These are phyloP conservation scores for Bombus haemorrhoidalis DNA, from an alignment of 1,140 invertebrate species.

Conservation along the genomic window DNA sequence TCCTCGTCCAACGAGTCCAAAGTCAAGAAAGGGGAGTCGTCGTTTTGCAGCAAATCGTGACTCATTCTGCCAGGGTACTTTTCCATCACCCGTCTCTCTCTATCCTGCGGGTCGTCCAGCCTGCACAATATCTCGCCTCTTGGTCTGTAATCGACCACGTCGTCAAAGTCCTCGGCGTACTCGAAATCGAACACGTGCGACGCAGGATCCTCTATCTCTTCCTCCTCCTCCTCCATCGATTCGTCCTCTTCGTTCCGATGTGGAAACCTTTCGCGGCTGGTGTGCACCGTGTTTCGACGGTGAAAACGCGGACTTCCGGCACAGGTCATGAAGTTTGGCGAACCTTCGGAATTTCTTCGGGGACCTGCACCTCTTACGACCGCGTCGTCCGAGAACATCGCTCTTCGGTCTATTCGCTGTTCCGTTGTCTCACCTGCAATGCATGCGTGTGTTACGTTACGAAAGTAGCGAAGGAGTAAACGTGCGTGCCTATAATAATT, in stretches of 20 bases:
- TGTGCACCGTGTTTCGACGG: slow-evolving; percentile 35
- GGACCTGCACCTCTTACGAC: slow-evolving; percentile 50
- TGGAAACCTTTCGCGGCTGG: slow-evolving; percentile 70
- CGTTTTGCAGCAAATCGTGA: slow-evolving; percentile 61
- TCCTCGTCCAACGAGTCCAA: slow-evolving; percentile 78
- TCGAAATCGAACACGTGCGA: slow-evolving; percentile 78
- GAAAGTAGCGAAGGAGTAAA: background rate
- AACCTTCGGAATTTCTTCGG: slow-evolving; percentile 78
- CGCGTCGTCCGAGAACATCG: slow-evolving; percentile 65
- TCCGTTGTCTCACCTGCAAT: slow-evolving; percentile 52
- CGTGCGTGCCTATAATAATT: too few relatives aligned
- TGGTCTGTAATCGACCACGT: slow-evolving; percentile 80
- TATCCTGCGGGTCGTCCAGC: slow-evolving; percentile 65
- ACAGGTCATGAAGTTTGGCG: slow-evolving; percentile 79
- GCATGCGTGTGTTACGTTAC: background rate
- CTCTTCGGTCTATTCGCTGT: slow-evolving; percentile 57
- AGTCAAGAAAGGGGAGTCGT: slow-evolving; percentile 69
- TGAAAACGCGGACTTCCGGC: slow-evolving; percentile 76
- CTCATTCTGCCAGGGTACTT: slow-evolving; percentile 61
- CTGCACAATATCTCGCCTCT: slow-evolving; percentile 74
- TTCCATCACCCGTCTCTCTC: slow-evolving; percentile 64
- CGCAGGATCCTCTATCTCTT: slow-evolving; percentile 58
- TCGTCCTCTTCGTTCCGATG: slow-evolving; percentile 75
- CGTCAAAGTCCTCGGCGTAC: slow-evolving; percentile 79
- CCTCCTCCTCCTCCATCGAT: slow-evolving; percentile 75